A percentile compares a stretch with the other conserved stretches of the same genome.
phyloP scores from a whole-genome alignment of 1,140 invertebrate species.

The Pollicipes pollicipes region DNA sequence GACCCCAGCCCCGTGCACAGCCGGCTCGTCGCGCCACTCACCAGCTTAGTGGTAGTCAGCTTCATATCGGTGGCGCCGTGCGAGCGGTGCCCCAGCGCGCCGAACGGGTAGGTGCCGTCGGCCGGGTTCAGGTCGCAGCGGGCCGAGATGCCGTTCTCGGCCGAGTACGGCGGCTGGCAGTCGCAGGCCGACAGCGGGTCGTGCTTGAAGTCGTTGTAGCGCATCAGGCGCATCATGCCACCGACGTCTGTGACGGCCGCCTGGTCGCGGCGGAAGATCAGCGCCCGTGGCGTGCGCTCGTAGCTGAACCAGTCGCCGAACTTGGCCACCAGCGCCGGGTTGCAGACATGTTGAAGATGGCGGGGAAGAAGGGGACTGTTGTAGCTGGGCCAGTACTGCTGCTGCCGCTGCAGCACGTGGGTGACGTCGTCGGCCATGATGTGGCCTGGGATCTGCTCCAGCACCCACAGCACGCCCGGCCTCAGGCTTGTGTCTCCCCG shows the following conservation, averaged over 20 bases:
- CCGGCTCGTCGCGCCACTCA: not conserved
- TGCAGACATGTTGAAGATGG: constrained; percentile 37
- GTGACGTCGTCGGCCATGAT: constrained; percentile 48
- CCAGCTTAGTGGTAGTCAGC: constrained; percentile 24
- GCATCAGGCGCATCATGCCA: constrained; percentile 31
- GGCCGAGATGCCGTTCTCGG: constrained; percentile 51
- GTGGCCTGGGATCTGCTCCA: constrained; percentile 61
- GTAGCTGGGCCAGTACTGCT: constrained; percentile 56
- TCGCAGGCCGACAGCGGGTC: constrained; percentile 40
- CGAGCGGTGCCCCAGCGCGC: constrained; percentile 36
- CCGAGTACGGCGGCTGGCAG: constrained; percentile 51
- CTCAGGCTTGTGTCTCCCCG: constrained; percentile 24
- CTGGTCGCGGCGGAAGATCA: constrained; percentile 43
- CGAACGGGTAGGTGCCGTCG: constrained; percentile 36
- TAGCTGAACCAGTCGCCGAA: constrained; percentile 55
- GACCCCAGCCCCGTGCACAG: no score
- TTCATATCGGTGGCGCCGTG: constrained; percentile 44
- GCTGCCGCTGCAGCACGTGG: constrained; percentile 39
- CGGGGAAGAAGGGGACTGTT: constrained; percentile 54
- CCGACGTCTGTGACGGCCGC: constrained; percentile 33
- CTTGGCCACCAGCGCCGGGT: constrained; percentile 34
- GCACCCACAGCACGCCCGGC: constrained; percentile 42
- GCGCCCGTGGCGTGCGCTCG: constrained; percentile 41
- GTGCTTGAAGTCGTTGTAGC: no score
- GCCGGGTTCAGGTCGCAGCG: constrained; percentile 47